Evolutionary conservation across 1,140 invertebrate species (phyloP), one percentile per base, ranked within the genome.

Genomic region (Lepidurus apus): DNA sequence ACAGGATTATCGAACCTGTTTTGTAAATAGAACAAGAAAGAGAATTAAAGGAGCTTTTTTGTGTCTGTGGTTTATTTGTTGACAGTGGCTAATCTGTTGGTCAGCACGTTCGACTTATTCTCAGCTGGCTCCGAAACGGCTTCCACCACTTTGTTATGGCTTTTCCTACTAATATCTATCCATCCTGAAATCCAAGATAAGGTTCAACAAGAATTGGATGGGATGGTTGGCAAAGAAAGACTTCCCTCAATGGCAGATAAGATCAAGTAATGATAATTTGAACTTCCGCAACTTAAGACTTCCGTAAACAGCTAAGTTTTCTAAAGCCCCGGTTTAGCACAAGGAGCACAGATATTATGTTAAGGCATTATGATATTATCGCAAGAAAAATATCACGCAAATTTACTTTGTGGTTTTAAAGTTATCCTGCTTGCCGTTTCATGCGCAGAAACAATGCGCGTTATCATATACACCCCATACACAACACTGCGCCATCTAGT

Each of bases 111-210:
- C 21, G 75, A 77, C 47, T 24, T 77, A 21, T 77, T 77, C 42
- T 10, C 1, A n/a, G 75, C 75, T 45, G 75, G 75, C 7, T 83
- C 81, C 7, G 85, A 85, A 42, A 86, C 85, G 1, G 83, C 84
- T 7, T 73, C 82, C 1, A 83, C 84, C 0, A 83, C 85, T 4
- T 75, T 86, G 7, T 79, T 78, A 17, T 87, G 86, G 85, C 76
- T 81, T 6, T 43, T 85, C n/a, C 78, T 86, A 5, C 81, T 82
- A 11, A 79, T 85, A 74, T 81, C 82, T 1, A 76, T 77, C 11
- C 81, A 83, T 80, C 85, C 83, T 9, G 80, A 84, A 17, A 80
- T 85, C 5, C 85, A 86, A 74, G 74, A 78, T 26, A 81, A 81
- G 78, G 73, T 85, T 1, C 81, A 82, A 13, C 74, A 81, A 42